Percentiles rank a stretch among this genome's conserved stretches.
Conservation (phyloP, 1,140 invertebrate genomes). For the Drosophila azteca region DNA sequence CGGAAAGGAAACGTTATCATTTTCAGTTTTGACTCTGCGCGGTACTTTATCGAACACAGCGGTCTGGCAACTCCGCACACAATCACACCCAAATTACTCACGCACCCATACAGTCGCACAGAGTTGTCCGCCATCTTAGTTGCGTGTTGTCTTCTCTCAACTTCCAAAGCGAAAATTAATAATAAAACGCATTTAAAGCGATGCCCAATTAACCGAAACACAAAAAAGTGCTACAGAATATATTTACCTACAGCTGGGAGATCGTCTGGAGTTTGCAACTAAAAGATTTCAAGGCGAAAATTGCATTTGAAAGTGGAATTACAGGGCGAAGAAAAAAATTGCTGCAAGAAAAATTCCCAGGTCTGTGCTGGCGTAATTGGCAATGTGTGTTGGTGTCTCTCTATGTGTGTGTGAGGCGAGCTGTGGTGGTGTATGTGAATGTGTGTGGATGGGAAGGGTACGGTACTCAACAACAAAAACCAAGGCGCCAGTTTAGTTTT, state of each 20-base stretch:
- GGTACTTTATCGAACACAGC: not conserved
- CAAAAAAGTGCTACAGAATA: slow-evolving; percentile 60
- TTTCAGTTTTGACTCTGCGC: not conserved
- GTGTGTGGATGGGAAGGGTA: slow-evolving; percentile 55
- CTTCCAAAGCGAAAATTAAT: slow-evolving; percentile 54
- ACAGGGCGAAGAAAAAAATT: slow-evolving; percentile 72
- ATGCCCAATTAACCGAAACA: slow-evolving; percentile 62
- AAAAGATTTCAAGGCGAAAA: slow-evolving; percentile 59
- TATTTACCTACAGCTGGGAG: slow-evolving; percentile 49
- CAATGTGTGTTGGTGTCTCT: slow-evolving; percentile 27
- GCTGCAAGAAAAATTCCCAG: slow-evolving; percentile 59
- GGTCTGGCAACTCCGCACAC: slow-evolving; percentile 19
- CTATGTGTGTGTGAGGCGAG: slow-evolving; percentile 28
- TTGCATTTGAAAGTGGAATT: slow-evolving; percentile 72
- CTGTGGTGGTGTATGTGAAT: slow-evolving; percentile 23
- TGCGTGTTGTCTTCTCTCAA: slow-evolving; percentile 27
- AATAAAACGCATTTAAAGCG: slow-evolving; percentile 70
- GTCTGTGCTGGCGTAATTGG: slow-evolving; percentile 68
- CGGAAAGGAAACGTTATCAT: too few species aligned
- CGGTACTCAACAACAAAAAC: slow-evolving; percentile 71
- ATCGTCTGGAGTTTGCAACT: slow-evolving; percentile 46
- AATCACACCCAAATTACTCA: slow-evolving; percentile 38
- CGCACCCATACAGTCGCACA: slow-evolving; percentile 22
- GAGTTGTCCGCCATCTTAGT: slow-evolving; percentile 44
- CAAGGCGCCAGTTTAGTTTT: slow-evolving; percentile 75